Base-by-base conservation (phyloP, 2,113 vertebrate genomes). In the Dermatemys mawii region DNA sequence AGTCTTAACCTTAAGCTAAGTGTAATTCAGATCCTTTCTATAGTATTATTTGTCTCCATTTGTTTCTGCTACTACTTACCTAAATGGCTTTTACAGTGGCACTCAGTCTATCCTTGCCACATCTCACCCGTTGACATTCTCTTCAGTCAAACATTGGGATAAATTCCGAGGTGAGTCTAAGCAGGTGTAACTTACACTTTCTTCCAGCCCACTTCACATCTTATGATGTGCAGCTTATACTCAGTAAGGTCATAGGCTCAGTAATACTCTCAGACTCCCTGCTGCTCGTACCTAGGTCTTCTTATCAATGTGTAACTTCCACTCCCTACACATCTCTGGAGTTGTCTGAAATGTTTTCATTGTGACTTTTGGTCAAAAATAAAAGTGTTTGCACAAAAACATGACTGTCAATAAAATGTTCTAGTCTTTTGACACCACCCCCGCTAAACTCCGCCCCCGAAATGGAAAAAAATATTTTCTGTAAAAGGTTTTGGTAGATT, bases 341-440 rank as follows among this genome's bases (percentile, higher is more conserved):
- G 73, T 91, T 87, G 86, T 55, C 10, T 84, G 41, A 54, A 80
- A n/a, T 35, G 32, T 70, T 67, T 67, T 13, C 35, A n/a, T 67
- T n/a, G 13, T 35, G 35, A 8, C 92, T 94, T 93, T 85, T 82
- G 55, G 78, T 73, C 73, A 51, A 88, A 87, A 90, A 87, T 93
- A 94, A 96, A 97, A 96, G 96, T 97, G 96, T 96, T 96, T 63
- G 9, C 75, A 57, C 84, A 84, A 60, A 95, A 94, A 82, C 51
- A 94, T 96, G 95, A 97, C 96, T 96, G 97, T 97, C 93, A 94
- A 79, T 17, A n/a, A 92, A 82, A 94, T 93, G 14, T 95, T 97
- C 96, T 93, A 94, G 92, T 94, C 93, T 80, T 90, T 84, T 80
- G 78, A 87, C 26, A 60, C n/a, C 26, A 11, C 54, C 54, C 26